A percentile compares a stretch with the other conserved stretches of the same genome.
These are phyloP conservation scores for Percina caprodes DNA, from an alignment of 2,113 vertebrate genomes.

Conservation along the genomic window DNA sequence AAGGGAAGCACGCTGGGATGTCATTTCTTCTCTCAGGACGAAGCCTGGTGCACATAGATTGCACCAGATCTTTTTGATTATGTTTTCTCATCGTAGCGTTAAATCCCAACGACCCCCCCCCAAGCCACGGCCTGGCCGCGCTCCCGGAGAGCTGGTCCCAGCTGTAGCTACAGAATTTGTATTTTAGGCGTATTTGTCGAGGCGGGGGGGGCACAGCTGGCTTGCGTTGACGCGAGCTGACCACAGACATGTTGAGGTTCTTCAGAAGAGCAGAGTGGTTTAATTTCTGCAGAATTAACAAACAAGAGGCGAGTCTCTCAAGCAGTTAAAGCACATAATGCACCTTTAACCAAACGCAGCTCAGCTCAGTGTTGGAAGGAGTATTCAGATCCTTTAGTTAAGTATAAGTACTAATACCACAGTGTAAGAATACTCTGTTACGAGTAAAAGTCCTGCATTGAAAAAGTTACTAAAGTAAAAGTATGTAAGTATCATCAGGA, in stretches of 20 bases:
- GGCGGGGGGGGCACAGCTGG: constrained; percentile 37
- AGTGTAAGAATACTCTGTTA: too few relatives aligned
- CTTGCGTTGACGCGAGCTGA: constrained; percentile 33
- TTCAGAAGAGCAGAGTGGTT: constrained; percentile 14
- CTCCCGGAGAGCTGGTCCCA: not conserved
- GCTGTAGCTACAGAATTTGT: constrained; percentile 33
- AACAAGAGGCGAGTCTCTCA: not conserved
- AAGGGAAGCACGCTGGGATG: too few relatives aligned
- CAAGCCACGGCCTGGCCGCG: not conserved
- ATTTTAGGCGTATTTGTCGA: constrained; percentile 45
- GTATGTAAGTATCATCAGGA: too few relatives aligned
- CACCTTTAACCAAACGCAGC: not conserved
- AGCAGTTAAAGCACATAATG: not conserved
- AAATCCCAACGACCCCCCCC: not conserved
- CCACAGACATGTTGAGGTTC: constrained; percentile 36
- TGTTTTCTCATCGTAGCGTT: not conserved
- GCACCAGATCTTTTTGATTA: too few relatives aligned
- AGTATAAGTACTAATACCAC: too few relatives aligned
- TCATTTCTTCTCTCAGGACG: too few relatives aligned
- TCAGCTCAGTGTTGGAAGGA: too few relatives aligned
- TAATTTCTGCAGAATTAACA: constrained; percentile 18
- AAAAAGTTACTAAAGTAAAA: too few relatives aligned
- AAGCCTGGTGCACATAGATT: too few relatives aligned
- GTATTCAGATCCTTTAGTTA: too few relatives aligned
- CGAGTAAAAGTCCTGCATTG: too few relatives aligned